Conservation (phyloP, 1,140 invertebrate genomes). For the Drosophila nigrodunni region DNA sequence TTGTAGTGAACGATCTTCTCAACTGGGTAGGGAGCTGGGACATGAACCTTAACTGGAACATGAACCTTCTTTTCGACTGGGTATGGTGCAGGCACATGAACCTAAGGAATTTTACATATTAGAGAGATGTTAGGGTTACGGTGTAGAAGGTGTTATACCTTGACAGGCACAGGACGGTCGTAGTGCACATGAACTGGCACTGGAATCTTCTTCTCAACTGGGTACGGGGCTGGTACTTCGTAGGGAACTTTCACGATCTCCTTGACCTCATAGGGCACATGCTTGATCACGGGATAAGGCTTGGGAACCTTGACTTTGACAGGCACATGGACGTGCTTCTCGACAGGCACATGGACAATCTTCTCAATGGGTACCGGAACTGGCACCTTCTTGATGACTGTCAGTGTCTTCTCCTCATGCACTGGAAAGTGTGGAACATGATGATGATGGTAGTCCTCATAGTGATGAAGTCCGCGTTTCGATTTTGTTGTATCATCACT, state of each 20-base stretch:
- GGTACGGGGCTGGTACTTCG: conserved; percentile 87
- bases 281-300: conserved; percentile 88
- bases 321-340: conserved; percentile 86
- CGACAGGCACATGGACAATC: conserved; percentile 86
- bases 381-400: conserved; percentile 90
- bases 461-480: conserved; percentile 88
- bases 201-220: conserved; percentile 88
- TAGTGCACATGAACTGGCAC: conserved; percentile 87
- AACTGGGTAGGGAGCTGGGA: conserved; percentile 89
- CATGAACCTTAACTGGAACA: conserved; percentile 89
- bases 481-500: conserved; percentile 87
- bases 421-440: conserved; percentile 74
- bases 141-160: conserved; percentile 53
- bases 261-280: conserved; percentile 87
- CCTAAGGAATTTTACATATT: conserved; percentile 59
- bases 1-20: conserved; percentile 89
- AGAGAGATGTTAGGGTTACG: not conserved
- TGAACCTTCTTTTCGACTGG: conserved; percentile 89
- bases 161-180: conserved; percentile 87
- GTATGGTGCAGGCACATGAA: conserved; percentile 88
- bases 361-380: conserved; percentile 88
- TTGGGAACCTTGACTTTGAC: conserved; percentile 87
- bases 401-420: conserved; percentile 89
- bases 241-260: conserved; percentile 88
- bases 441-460: conserved; percentile 84